Percentiles rank a stretch among this genome's conserved stretches.
Evolutionary conservation across 2,797 vertebrate genomes (phyloP).

Genomic region (Pangasius macronema): DNA sequence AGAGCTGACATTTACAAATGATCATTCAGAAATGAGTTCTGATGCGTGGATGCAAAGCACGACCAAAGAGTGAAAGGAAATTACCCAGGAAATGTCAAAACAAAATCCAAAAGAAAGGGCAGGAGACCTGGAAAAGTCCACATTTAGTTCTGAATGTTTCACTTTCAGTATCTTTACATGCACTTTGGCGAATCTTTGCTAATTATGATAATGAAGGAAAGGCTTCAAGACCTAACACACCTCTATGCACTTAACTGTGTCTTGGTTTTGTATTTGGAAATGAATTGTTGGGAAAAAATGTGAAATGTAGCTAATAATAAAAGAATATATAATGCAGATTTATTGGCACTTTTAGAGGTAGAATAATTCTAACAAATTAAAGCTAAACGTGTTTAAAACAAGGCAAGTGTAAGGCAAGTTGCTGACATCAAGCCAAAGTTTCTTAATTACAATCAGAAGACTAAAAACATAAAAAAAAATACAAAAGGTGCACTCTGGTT

Average conservation of each 20-base stretch:
- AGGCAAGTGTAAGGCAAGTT: neutral
- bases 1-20: neutral
- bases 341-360: neutral
- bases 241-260: neutral
- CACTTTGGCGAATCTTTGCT: neutral
- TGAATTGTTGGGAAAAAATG: neutral
- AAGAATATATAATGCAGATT: neutral
- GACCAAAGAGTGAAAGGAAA: neutral
- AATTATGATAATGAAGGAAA: neutral
- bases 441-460: neutral
- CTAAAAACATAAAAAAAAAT: neutral
- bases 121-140: neutral
- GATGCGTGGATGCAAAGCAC: neutral
- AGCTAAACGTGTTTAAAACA: neutral
- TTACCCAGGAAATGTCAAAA: neutral
- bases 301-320: neutral
- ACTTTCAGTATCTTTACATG: neutral
- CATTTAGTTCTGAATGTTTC: neutral
- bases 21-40: neutral
- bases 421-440: neutral
- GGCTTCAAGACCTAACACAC: neutral
- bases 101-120: neutral
- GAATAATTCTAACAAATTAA: neutral
- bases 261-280: neutral
- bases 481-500: neutral